A percentile compares a stretch with the other conserved stretches of the same genome.
phyloP scores from a whole-genome alignment of 2,113 vertebrate species.

The Passer domesticus region DNA sequence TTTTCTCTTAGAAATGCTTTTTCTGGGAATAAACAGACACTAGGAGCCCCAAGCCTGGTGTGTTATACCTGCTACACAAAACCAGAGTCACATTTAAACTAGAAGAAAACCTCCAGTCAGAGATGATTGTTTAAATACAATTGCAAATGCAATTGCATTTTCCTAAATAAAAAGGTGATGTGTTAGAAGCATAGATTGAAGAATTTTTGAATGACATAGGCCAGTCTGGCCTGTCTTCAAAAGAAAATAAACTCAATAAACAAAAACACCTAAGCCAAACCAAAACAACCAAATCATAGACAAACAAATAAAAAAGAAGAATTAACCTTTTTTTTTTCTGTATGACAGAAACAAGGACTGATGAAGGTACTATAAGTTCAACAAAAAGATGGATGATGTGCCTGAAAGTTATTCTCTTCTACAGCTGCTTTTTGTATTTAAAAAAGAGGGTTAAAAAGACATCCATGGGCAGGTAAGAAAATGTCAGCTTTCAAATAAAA shows the following conservation, averaged over 20 bases:
- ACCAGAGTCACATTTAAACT: background rate
- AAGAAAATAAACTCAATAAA: background rate
- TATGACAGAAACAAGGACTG: background rate
- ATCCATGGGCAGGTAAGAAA: background rate
- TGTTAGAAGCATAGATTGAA: background rate
- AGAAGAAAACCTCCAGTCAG: background rate
- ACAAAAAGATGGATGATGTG: background rate
- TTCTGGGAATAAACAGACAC: background rate
- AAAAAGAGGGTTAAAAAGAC: background rate
- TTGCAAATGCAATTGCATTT: background rate
- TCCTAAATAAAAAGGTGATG: background rate
- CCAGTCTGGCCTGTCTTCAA: background rate
- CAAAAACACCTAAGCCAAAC: background rate
- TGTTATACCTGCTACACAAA: background rate
- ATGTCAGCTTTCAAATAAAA: background rate
- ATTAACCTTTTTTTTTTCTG: background rate
- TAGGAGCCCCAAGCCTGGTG: background rate
- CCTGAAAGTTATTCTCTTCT: background rate
- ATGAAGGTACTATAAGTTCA: background rate
- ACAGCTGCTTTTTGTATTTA: background rate
- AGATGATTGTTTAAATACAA: background rate
- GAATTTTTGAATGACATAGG: background rate
- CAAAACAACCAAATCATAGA: background rate
- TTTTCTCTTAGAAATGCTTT: background rate
- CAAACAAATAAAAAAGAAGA: background rate